Base-by-base conservation (phyloP, 2,797 vertebrate species). In the Mormyrus proboscirostris region DNA sequence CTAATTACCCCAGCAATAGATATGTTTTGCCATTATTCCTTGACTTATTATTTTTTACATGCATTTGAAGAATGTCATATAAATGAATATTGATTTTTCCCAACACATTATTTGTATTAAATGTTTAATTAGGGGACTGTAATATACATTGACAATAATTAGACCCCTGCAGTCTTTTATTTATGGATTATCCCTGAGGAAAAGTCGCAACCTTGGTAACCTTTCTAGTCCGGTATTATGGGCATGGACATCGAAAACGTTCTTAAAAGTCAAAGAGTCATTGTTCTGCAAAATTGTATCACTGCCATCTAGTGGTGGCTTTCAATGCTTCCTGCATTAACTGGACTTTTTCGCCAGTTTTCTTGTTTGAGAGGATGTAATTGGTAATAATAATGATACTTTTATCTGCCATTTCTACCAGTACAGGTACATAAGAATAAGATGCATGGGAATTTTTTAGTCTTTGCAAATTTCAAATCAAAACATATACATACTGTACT, bases 271-370 rank as follows among this genome's bases (percentile, higher is more conserved):
- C 25, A 86, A n/a, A 10, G 29, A 49, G 79, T 82, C 55, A 29
- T 55, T 44, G 12, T 83, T 49, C 41, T 7, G 73, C 16, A 79
- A 44, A 79, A 51, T 53, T 65, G 65, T 47, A 69, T 8, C 29
- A 51, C 85, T 89, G 85, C 85, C 89, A 89, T 79, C 89, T 89
- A 88, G 84, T 19, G 85, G 85, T 87, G 38, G 3, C 47, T 16
- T 79, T 79, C 47, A 88, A 49, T 84, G 47, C 19, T n/a, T 50
- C 47, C 8, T 44, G 38, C 33, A 44, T 44, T 44, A 79, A 16
- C 29, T 2, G 12, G 14, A 33, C 73, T 44, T 16, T 7, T 44
- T 79, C 8, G 6, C 1, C 65, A 44, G 14, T 79, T 79, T 79
- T 79, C 16, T 44, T 41, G 41, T 79, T 79, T 79, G 73, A 10